phyloP scores from a whole-genome alignment of 2,888 invertebrate species.

The Ptilodon capucinus region DNA sequence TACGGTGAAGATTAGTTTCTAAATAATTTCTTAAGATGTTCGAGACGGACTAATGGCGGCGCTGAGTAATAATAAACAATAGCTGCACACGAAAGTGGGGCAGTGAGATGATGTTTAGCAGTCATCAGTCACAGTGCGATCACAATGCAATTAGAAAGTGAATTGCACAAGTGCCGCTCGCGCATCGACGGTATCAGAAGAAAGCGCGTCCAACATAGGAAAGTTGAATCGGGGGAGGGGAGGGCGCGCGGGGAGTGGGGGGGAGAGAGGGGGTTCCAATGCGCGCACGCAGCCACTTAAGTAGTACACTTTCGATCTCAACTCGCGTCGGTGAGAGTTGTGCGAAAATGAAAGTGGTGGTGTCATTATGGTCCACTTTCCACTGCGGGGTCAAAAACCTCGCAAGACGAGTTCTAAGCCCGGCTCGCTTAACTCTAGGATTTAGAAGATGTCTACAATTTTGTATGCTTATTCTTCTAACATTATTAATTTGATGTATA shows the following conservation, averaged over 20 bases:
- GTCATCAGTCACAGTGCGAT: constrained; percentile 66
- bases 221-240: constrained; percentile 59
- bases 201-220: constrained; percentile 77
- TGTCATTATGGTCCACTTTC: constrained; percentile 81
- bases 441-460: constrained; percentile 19
- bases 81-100: constrained; percentile 59
- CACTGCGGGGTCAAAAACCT: constrained; percentile 75
- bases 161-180: constrained; percentile 71
- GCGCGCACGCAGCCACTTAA: constrained; percentile 76
- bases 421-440: constrained; percentile 58
- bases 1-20: constrained; percentile 14
- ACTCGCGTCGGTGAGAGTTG: constrained; percentile 80
- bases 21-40: constrained; percentile 18
- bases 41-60: constrained; percentile 26
- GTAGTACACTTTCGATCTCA: constrained; percentile 81
- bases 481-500: too few relatives aligned
- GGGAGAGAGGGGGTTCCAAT: constrained; percentile 51
- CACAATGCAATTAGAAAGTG: constrained; percentile 81
- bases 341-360: constrained; percentile 84
- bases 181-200: constrained; percentile 59
- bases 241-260: constrained; percentile 12
- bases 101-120: constrained; percentile 64
- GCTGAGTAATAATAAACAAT: constrained; percentile 37
- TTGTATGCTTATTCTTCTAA: too few relatives aligned
- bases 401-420: constrained; percentile 55